phyloP scores from a whole-genome alignment of 1,140 invertebrate genomes.

The Lanistes nyassanus region DNA sequence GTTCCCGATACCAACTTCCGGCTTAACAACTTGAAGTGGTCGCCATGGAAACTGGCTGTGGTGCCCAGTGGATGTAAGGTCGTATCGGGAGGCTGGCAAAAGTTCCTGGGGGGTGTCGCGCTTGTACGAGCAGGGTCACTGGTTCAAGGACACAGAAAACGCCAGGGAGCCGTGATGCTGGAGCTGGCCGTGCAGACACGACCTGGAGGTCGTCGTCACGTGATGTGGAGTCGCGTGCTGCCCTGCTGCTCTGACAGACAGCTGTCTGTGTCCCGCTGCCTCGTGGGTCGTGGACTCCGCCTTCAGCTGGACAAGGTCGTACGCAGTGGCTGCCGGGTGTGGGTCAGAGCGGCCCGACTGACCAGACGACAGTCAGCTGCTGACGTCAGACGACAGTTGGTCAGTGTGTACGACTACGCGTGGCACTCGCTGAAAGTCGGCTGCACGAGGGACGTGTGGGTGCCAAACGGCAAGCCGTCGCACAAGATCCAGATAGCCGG shows the following conservation, averaged over 20 bases:
- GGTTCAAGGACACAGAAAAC: not conserved
- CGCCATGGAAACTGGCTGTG: constrained; percentile 5
- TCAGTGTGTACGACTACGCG: too few species aligned
- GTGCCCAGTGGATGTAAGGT: constrained; percentile 1
- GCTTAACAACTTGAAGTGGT: constrained; percentile 33
- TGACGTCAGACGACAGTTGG: too few species aligned
- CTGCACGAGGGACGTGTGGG: too few species aligned
- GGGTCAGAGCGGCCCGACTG: not conserved
- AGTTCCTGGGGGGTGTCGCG: not conserved
- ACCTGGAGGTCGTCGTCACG: constrained; percentile 4
- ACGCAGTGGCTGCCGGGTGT: constrained; percentile 2
- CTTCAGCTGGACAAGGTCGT: constrained; percentile 13
- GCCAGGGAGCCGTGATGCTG: constrained; percentile 28
- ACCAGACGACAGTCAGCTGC: too few species aligned
- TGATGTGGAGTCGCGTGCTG: constrained; percentile 22
- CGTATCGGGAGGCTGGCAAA: constrained; percentile 4
- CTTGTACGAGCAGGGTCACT: not conserved
- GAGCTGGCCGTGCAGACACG: constrained; percentile 35
- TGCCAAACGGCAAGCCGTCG: too few species aligned
- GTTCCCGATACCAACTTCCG: constrained; percentile 37
- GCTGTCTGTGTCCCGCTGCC: not conserved
- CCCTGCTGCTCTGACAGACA: not conserved
- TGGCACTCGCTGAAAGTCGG: too few species aligned
- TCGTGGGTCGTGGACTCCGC: not conserved
- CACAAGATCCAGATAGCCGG: too few species aligned